These are phyloP conservation scores for Mesorhabditis sp. DNA, from an alignment of 2,888 invertebrate species.

Conservation along the genomic window DNA sequence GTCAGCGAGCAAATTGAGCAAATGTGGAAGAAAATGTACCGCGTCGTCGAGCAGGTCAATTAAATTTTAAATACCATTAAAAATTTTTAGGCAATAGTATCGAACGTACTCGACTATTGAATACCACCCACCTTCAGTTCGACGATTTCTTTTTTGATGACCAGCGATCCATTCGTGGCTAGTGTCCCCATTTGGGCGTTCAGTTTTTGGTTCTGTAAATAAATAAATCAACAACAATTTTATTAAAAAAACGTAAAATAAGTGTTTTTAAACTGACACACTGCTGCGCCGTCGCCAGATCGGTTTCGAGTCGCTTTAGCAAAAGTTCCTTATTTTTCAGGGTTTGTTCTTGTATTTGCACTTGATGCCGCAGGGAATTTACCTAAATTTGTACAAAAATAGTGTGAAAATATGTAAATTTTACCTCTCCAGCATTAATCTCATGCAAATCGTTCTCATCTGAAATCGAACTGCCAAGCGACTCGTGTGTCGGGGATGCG, in stretches of 20 bases:
- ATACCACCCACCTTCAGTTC: constrained; percentile 25
- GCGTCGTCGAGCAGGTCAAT: constrained; percentile 51
- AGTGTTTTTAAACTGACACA: constrained; percentile 24
- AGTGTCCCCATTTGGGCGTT: constrained; percentile 35
- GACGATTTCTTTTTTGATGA: constrained; percentile 28
- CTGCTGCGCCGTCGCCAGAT: constrained; percentile 36
- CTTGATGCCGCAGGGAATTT: background rate
- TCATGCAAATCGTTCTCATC: constrained; percentile 4
- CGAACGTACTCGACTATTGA: background rate
- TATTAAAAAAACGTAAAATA: background rate
- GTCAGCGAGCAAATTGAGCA: constrained; percentile 37
- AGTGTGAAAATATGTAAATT: too few relatives aligned
- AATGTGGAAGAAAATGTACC: constrained; percentile 51
- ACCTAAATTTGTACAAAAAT: background rate
- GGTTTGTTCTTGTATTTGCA: background rate
- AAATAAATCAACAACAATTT: background rate
- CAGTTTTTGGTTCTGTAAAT: constrained; percentile 37
- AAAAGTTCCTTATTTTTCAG: constrained; percentile 9
- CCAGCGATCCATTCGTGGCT: constrained; percentile 24
- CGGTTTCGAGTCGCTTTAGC: constrained; percentile 31
- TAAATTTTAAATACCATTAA: background rate
- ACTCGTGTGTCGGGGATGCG: background rate
- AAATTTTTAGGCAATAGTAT: too few relatives aligned
- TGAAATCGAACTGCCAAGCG: background rate
- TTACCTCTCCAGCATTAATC: background rate